Evolutionary conservation across 2,113 vertebrate genomes (phyloP).

Genomic region (Perccottus glenii): DNA sequence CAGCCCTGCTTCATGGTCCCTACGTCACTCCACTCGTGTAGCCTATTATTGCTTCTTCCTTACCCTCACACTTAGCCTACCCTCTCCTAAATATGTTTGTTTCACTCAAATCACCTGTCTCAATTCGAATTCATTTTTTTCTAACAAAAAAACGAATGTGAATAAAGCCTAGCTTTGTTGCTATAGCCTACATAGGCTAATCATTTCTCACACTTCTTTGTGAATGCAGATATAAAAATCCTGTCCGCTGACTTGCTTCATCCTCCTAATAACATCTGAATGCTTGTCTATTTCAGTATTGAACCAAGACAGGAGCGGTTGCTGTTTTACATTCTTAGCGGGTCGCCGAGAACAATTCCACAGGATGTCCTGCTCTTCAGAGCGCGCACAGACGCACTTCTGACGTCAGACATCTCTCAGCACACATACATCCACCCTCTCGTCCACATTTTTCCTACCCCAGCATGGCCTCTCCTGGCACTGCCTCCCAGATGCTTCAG

Average conservation of each 20-base stretch:
- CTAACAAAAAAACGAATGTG: too few species aligned
- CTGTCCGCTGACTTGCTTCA: background rate
- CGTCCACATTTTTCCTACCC: conserved; percentile 49
- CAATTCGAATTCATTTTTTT: background rate
- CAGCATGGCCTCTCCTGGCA: conserved; percentile 36
- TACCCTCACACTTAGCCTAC: conserved; percentile 20
- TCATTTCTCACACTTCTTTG: conserved; percentile 1
- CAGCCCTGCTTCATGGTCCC: conserved; percentile 52
- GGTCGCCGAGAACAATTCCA: conserved; percentile 58
- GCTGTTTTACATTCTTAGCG: conserved; percentile 57
- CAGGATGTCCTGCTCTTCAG: conserved; percentile 73
- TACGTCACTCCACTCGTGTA: conserved; percentile 59
- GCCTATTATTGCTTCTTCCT: conserved; percentile 17
- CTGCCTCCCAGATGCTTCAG: conserved; percentile 53
- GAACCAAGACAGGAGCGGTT: conserved; percentile 21
- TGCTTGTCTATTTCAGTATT: conserved; percentile 3
- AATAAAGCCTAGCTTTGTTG: background rate
- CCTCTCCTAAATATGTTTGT: conserved; percentile 15
- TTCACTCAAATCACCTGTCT: conserved; percentile 1
- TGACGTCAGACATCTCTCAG: conserved; percentile 70
- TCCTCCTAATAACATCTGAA: background rate
- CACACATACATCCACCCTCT: conserved; percentile 27
- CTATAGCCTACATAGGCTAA: background rate
- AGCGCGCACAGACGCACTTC: conserved; percentile 60
- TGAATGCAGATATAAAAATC: background rate